phyloP scores from a whole-genome alignment of 2,888 invertebrate species.

The Proisotoma minuta region DNA sequence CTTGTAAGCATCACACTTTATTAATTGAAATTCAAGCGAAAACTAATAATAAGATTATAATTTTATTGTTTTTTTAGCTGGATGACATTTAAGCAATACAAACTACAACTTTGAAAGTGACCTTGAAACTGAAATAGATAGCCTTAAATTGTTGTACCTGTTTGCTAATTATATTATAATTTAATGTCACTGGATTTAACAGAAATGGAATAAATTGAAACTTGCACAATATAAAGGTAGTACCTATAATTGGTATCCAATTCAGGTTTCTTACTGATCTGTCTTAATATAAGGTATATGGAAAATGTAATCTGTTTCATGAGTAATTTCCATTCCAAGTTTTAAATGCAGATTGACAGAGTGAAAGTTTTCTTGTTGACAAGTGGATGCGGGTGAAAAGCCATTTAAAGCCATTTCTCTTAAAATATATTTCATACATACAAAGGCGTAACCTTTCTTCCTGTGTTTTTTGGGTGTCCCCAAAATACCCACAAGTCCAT shows the following conservation, averaged over 20 bases:
- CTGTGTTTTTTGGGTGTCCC: constrained; percentile 11
- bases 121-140: too few species aligned
- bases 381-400: constrained; percentile 12
- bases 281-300: constrained; percentile 14
- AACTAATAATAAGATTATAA: not conserved
- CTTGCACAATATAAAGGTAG: too few species aligned
- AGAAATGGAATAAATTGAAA: too few species aligned
- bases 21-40: constrained; percentile 3
- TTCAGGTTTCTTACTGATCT: too few species aligned
- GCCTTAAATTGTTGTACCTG: too few species aligned
- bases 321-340: constrained; percentile 18
- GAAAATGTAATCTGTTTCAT: constrained; percentile 27
- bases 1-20: too few species aligned
- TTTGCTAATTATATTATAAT: too few species aligned
- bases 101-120: too few species aligned
- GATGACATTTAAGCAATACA: constrained; percentile 29
- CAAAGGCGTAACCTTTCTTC: constrained; percentile 16
- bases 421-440: constrained; percentile 19
- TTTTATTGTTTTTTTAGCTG: constrained; percentile 27
- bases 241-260: too few species aligned
- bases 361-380: constrained; percentile 18
- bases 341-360: constrained; percentile 16
- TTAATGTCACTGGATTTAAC: too few species aligned
- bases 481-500: constrained; percentile 22
- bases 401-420: constrained; percentile 21